Evolutionary conservation across 2,888 invertebrate genomes (phyloP).

Genomic region (Stratiomys singularior): DNA sequence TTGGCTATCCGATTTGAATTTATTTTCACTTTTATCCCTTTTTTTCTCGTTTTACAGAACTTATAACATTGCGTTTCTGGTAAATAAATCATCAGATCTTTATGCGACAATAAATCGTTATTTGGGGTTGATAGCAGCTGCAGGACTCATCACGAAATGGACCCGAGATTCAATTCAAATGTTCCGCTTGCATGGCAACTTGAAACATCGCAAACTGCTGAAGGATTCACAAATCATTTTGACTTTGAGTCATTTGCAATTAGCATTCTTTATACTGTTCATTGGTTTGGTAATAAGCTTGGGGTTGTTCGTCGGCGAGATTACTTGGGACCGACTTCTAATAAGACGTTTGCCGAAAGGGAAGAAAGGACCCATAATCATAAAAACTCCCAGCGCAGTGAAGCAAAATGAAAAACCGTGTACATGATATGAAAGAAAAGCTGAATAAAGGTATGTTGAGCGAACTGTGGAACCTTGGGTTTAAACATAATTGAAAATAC

Average conservation of each 20-base stretch:
- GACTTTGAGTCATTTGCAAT: constrained; percentile 50
- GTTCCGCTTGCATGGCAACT: constrained; percentile 46
- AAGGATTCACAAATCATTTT: constrained; percentile 41
- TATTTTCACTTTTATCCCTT: neutral
- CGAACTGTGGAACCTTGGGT: no score
- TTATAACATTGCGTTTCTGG: constrained; percentile 52
- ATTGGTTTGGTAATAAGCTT: constrained; percentile 33
- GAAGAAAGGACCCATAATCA: no score
- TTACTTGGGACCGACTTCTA: constrained; percentile 24
- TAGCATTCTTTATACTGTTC: constrained; percentile 50
- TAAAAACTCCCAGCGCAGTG: no score
- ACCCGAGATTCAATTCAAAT: constrained; percentile 48
- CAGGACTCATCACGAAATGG: constrained; percentile 53
- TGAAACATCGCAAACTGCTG: constrained; percentile 44
- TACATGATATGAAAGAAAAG: no score
- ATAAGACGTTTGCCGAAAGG: neutral
- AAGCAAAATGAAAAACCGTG: no score
- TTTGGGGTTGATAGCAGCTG: constrained; percentile 48
- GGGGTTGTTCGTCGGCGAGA: constrained; percentile 10
- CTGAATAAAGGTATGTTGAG: no score
- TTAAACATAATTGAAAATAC: no score
- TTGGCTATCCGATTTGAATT: constrained; percentile 1
- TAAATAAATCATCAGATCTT: constrained; percentile 53
- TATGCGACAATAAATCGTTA: constrained; percentile 51
- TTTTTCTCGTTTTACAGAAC: constrained; percentile 42